Evolutionary conservation across 1,140 invertebrate species (phyloP), one percentile per base, ranked within the genome.

Genomic region (Caerostris extrusa): DNA sequence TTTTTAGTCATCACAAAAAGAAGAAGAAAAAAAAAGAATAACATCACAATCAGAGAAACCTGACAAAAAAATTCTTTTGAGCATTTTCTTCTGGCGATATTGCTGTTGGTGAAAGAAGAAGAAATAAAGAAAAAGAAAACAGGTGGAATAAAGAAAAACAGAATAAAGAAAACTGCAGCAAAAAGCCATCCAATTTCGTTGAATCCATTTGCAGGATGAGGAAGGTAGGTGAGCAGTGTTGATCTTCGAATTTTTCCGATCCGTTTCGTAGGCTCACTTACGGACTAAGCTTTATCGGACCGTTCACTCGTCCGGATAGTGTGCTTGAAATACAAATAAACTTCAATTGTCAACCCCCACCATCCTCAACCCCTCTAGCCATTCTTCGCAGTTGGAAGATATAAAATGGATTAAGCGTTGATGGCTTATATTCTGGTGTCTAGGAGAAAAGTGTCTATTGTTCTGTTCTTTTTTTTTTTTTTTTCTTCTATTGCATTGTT

Each of bases 91-190:
- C 3, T 19, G 12, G 19, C n/a, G n/a, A n/a, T 83, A 19, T 83
- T 83, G 82, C 56, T 57, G 82, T 56, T 83, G 56, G 82, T 34
- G 34, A 34, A 34, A 58, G 50, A 85, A 10, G 17, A 85, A 55
- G 56, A 85, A 85, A 12, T 34, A 56, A 17, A 88, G 7, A 58
- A 64, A 55, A 50, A n/a, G 17, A 5, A 5, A 61, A 64, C 64
- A 53, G n/a, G 3, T 12, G 7, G 50, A 53, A 12, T 50, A 77
- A 77, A 50, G 12, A 99, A 98, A 94, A 98, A 98, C 98, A 99
- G 53, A 5, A 53, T 10, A 53, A 57, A 85, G 34, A 71, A 77
- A 77, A 77, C 8, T 34, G 34, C 71, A 98, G 50, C 53, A 61
- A 57, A 88, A 88, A 88, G 34, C 86, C 86, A 88, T 88, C 60